Conservation (phyloP, 2,113 vertebrate genomes). For the Physeter macrocephalus region DNA sequence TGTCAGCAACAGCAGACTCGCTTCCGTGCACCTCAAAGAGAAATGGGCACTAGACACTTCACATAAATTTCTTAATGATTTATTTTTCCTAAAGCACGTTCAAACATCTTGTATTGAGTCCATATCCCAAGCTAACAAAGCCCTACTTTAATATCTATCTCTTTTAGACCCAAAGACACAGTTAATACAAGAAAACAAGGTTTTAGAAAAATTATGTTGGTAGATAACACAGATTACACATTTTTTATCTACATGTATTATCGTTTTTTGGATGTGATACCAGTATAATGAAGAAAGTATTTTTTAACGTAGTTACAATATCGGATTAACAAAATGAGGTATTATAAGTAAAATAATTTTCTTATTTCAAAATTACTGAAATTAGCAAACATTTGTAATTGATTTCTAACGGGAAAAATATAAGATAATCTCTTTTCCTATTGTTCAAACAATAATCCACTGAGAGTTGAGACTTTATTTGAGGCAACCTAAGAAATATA, state of each 20-base stretch:
- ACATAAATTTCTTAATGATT: neutral
- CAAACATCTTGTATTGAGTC: neutral
- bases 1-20: neutral
- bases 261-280: neutral
- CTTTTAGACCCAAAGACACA: neutral
- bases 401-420: neutral
- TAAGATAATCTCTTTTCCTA: neutral
- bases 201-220: neutral
- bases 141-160: neutral
- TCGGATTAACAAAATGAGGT: neutral
- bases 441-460: neutral
- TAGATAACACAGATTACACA: neutral
- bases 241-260: neutral
- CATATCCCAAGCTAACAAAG: neutral
- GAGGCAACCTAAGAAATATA: neutral
- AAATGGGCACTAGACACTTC: neutral
- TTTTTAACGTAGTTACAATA: neutral
- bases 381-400: neutral
- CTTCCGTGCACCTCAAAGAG: slow-evolving; percentile 16
- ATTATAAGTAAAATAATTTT: neutral
- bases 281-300: neutral
- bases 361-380: neutral
- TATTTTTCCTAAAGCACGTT: neutral
- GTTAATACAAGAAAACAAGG: neutral
- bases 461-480: neutral